phyloP scores from a whole-genome alignment of 1,140 invertebrate species.

The Monomorium pharaonis region DNA sequence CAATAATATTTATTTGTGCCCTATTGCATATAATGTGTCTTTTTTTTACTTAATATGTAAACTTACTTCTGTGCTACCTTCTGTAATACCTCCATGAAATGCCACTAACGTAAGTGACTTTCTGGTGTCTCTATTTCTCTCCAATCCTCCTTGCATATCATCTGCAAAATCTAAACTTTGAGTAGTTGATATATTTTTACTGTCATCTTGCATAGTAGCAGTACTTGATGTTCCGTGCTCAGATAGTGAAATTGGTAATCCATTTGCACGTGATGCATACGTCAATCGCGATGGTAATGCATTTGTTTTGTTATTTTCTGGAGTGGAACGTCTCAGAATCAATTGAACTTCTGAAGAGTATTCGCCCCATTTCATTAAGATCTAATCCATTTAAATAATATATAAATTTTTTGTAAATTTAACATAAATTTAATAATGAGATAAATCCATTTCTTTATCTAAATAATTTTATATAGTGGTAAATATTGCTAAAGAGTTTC shows the following conservation, averaged over 20 bases:
- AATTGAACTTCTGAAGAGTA: slow-evolving; percentile 98
- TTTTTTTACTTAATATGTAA: neutral
- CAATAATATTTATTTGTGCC: neutral
- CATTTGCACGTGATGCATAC: slow-evolving; percentile 77
- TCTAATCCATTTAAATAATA: slow-evolving; percentile 84
- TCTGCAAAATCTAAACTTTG: slow-evolving; percentile 80
- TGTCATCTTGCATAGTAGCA: slow-evolving; percentile 75
- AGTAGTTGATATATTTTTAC: slow-evolving; percentile 74
- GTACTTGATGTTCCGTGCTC: slow-evolving; percentile 76
- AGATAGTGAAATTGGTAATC: slow-evolving; percentile 75
- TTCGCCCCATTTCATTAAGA: slow-evolving; percentile 98
- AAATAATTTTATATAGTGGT: no score
- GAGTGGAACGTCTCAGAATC: slow-evolving; percentile 91
- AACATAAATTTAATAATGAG: neutral
- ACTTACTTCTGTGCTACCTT: slow-evolving; percentile 79
- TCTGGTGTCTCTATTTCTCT: slow-evolving; percentile 86
- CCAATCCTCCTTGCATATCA: slow-evolving; percentile 80
- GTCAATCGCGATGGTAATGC: slow-evolving; percentile 73
- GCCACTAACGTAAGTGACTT: slow-evolving; percentile 89
- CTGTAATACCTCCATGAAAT: slow-evolving; percentile 82
- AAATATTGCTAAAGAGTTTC: no score
- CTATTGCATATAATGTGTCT: neutral
- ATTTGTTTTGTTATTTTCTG: slow-evolving; percentile 82
- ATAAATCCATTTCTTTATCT: neutral
- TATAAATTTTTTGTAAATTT: neutral